Evolutionary conservation across 2,113 vertebrate genomes (phyloP), one percentile per base, ranked within the genome.

Genomic region (Ramphastos sulfuratus): DNA sequence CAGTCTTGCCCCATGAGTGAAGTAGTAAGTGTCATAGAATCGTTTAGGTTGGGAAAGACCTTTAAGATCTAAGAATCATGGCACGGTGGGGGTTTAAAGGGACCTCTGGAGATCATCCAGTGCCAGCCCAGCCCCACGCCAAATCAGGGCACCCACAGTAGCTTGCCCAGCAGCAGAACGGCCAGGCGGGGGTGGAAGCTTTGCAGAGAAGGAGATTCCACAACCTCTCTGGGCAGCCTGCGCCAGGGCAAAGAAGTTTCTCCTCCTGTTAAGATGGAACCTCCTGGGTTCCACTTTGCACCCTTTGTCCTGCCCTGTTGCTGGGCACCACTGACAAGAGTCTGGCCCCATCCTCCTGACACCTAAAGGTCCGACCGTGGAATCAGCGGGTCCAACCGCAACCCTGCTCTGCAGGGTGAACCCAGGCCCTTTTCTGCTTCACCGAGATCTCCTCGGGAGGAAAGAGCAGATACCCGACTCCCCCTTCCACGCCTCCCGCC

Each of bases 1-100:
- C 28, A 28, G 7, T 3, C 9, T 37, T 15, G 2, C 10, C 61
- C 0, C 25, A 2, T 0, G 3, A 19, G 17, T 3, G 61, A 28
- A 6, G 35, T 5, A 7, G 55, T 12, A 37, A 31, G 39, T 0
- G 9, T 11, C 1, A 4, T 0, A 6, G 42, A 7, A 10, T 5
- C 4, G 3, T 39, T 75, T 24, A 15, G 15, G 42, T 13, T 33
- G 56, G 46, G 61, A 70, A 85, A 65, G 14, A 64, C 3, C 25
- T 86, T 42, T 58, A 18, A 28, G 65, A 33, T 7, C 9, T 15
- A 28, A 55, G 27, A 56, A 56, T 28, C 27, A 15, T 15, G 27
- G 27, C 54, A 56, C 8, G 27, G 27, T 56, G 54, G 54, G 54
- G 15, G 54, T 56, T 30, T 27, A 27, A 56, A 56, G 30, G 28